phyloP scores from a whole-genome alignment of 2,888 invertebrate species.

The Heliconius hortense region DNA sequence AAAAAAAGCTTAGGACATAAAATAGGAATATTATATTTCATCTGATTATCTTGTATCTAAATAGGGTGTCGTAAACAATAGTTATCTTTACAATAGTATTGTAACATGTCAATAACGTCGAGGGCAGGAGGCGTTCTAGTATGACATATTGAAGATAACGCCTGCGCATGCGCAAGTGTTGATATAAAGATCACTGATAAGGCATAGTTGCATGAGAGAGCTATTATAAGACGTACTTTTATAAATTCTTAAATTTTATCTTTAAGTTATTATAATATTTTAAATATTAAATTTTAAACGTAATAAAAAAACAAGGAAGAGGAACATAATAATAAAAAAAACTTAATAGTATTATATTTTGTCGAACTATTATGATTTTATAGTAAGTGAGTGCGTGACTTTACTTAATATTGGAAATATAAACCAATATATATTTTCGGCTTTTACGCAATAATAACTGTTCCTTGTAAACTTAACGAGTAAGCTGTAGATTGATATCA shows the following conservation, averaged over 20 bases:
- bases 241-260: not conserved
- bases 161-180: slow-evolving; percentile 24
- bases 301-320: too few relatives aligned
- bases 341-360: not conserved
- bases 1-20: not conserved
- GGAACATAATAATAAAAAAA: not conserved
- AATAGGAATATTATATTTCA: not conserved
- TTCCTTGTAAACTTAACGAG: slow-evolving; percentile 48
- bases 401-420: not conserved
- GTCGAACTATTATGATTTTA: not conserved
- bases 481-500: slow-evolving; percentile 43
- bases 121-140: slow-evolving; percentile 21
- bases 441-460: slow-evolving; percentile 50
- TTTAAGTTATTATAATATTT: not conserved
- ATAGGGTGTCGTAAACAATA: slow-evolving; percentile 15
- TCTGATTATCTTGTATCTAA: slow-evolving; percentile 16
- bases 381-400: not conserved
- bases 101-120: slow-evolving; percentile 22
- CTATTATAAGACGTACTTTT: not conserved
- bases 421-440: slow-evolving; percentile 10
- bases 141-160: slow-evolving; percentile 23
- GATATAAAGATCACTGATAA: slow-evolving; percentile 35
- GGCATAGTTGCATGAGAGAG: slow-evolving; percentile 7
- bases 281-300: not conserved
- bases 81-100: slow-evolving; percentile 5